Conservation (phyloP, 1,140 invertebrate genomes). For the Drosophila eugracilis region DNA sequence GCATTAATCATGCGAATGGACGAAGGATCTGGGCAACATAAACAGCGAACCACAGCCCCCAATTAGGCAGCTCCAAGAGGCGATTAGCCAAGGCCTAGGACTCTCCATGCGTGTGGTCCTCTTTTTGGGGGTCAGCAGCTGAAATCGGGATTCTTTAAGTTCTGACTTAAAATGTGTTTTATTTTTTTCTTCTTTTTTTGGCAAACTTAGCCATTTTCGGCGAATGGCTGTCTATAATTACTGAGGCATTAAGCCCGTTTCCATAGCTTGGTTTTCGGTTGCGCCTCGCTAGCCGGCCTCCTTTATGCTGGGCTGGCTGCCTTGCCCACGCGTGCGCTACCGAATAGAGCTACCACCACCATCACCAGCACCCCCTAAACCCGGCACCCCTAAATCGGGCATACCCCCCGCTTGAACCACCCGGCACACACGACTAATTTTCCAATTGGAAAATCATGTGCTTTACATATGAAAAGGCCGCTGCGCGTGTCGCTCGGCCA, state of each 20-base stretch:
- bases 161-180: neutral
- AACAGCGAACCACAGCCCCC: conserved; percentile 45
- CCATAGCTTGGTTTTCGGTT: conserved; percentile 75
- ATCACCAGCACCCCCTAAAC: conserved; percentile 3
- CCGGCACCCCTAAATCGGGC: neutral
- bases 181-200: conserved; percentile 21
- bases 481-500: conserved; percentile 82
- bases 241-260: conserved; percentile 78
- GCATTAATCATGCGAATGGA: conserved; percentile 70
- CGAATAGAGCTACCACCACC: conserved; percentile 37
- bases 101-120: conserved; percentile 61
- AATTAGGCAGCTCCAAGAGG: conserved; percentile 57
- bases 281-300: conserved; percentile 79
- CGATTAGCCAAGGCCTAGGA: conserved; percentile 51
- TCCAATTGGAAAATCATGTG: conserved; percentile 83
- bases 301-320: conserved; percentile 75
- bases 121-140: conserved; percentile 22
- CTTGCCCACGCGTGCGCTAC: conserved; percentile 77
- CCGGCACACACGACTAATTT: conserved; percentile 70
- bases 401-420: conserved; percentile 1
- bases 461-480: conserved; percentile 80
- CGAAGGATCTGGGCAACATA: conserved; percentile 25
- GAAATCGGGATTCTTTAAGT: conserved; percentile 1
- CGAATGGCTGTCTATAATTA: conserved; percentile 66
- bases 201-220: conserved; percentile 36